Percentiles rank a stretch among this genome's conserved stretches.
Conservation (phyloP, 2,113 vertebrate species). For the Sakesphorus luctuosus region DNA sequence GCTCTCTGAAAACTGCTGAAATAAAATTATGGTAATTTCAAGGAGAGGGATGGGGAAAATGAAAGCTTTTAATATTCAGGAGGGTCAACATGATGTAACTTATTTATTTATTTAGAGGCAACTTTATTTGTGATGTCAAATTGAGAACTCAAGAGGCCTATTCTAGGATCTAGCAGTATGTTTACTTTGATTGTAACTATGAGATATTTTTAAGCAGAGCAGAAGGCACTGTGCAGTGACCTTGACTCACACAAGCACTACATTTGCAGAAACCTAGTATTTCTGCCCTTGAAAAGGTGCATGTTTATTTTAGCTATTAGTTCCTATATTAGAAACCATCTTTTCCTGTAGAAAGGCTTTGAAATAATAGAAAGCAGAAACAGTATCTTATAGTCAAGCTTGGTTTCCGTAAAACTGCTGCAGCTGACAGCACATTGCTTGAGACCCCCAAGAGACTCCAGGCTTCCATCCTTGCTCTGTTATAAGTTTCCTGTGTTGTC, state of each 20-base stretch:
- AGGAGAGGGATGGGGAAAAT: neutral
- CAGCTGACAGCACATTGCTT: neutral
- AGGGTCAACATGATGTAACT: neutral
- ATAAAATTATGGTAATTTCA: neutral
- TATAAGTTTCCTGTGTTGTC: neutral
- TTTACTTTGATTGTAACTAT: neutral
- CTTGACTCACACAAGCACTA: neutral
- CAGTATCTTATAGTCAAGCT: neutral
- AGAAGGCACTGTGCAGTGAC: neutral
- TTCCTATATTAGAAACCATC: neutral
- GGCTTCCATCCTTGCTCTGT: neutral
- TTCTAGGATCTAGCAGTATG: neutral
- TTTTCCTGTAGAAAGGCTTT: neutral
- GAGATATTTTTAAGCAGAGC: neutral
- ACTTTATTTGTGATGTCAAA: neutral
- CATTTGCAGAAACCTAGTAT: neutral
- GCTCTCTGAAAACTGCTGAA: neutral
- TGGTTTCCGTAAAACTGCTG: neutral
- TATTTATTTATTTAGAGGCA: neutral
- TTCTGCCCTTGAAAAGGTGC: neutral
- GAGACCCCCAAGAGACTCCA: neutral
- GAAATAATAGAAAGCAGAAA: neutral
- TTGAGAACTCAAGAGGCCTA: neutral
- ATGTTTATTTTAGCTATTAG: neutral
- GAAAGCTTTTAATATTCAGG: neutral